Evolutionary conservation across 2,888 invertebrate species (phyloP).

Genomic region (Parapristionchus giblindavisi): DNA sequence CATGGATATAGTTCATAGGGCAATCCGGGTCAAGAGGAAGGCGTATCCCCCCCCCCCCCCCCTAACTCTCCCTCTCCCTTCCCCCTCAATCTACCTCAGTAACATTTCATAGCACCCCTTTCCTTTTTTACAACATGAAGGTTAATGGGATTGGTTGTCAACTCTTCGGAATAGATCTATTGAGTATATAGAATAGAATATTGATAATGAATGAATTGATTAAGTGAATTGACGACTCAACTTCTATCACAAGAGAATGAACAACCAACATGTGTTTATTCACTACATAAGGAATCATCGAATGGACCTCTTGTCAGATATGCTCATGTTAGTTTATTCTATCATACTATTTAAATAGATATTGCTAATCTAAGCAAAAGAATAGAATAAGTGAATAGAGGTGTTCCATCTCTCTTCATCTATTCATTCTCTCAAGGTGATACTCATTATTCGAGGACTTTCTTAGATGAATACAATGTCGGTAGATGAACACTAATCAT

Average conservation of each 20-base stretch:
- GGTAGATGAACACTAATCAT: slow-evolving; percentile 31
- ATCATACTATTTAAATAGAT: background rate
- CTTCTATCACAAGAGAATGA: slow-evolving; percentile 47
- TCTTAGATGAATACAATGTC: slow-evolving; percentile 6
- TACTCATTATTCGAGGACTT: background rate
- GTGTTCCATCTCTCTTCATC: too few species aligned
- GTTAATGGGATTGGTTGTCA: too few species aligned
- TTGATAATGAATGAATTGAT: slow-evolving; percentile 37
- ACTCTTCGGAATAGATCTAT: background rate
- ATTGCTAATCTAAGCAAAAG: background rate
- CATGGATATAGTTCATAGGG: too few species aligned
- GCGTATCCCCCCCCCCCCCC: too few species aligned
- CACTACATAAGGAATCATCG: slow-evolving; percentile 63
- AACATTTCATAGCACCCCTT: slow-evolving; percentile 14
- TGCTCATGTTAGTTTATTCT: slow-evolving; percentile 41
- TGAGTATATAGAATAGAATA: background rate
- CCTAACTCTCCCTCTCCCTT: background rate
- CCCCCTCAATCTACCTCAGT: background rate
- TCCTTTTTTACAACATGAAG: slow-evolving; percentile 13
- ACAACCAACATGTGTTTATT: slow-evolving; percentile 62
- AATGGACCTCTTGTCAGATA: slow-evolving; percentile 64
- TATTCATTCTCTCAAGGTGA: slow-evolving; percentile 21
- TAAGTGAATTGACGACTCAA: slow-evolving; percentile 60
- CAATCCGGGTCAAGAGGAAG: too few species aligned
- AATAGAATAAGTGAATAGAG: too few species aligned